phyloP scores from a whole-genome alignment of 2,888 invertebrate genomes.

The Mythimna albipuncta region DNA sequence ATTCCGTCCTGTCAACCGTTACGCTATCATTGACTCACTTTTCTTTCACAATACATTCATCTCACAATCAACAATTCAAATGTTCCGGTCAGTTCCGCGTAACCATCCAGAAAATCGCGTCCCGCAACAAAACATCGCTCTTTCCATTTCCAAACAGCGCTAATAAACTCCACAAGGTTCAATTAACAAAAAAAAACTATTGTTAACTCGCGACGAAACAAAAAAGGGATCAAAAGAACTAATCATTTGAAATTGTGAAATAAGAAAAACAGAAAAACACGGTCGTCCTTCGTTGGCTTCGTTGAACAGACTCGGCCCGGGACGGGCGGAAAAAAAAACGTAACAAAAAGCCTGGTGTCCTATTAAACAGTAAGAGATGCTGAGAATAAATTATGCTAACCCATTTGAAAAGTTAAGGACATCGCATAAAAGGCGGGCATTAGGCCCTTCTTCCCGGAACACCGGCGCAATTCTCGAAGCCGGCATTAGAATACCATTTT shows the following conservation, averaged over 20 bases:
- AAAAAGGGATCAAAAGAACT: conserved; percentile 57
- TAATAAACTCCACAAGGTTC: conserved; percentile 56
- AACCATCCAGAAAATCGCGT: conserved; percentile 42
- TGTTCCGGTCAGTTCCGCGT: conserved; percentile 16
- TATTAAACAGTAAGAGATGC: conserved; percentile 83
- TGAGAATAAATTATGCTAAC: conserved; percentile 80
- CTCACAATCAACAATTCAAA: conserved; percentile 2
- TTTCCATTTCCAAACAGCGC: conserved; percentile 42
- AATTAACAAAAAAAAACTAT: conserved; percentile 58
- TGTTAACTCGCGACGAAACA: conserved; percentile 53
- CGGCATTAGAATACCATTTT: conserved; percentile 58
- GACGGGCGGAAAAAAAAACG: conserved; percentile 58
- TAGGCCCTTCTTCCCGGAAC: conserved; percentile 78
- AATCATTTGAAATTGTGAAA: conserved; percentile 62
- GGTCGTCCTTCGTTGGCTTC: conserved; percentile 61
- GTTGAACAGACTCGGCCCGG: conserved; percentile 54
- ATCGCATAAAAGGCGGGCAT: conserved; percentile 68
- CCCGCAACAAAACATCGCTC: conserved; percentile 12
- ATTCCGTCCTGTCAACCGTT: too few species aligned
- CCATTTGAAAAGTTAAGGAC: conserved; percentile 71
- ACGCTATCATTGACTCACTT: too few species aligned
- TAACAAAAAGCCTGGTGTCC: conserved; percentile 76
- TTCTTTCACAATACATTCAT: too few species aligned
- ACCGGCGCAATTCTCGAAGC: conserved; percentile 49
- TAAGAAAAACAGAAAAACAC: conserved; percentile 59